These are phyloP conservation scores for Cydia pomonella DNA, from an alignment of 1,140 invertebrate genomes.

Conservation along the genomic window DNA sequence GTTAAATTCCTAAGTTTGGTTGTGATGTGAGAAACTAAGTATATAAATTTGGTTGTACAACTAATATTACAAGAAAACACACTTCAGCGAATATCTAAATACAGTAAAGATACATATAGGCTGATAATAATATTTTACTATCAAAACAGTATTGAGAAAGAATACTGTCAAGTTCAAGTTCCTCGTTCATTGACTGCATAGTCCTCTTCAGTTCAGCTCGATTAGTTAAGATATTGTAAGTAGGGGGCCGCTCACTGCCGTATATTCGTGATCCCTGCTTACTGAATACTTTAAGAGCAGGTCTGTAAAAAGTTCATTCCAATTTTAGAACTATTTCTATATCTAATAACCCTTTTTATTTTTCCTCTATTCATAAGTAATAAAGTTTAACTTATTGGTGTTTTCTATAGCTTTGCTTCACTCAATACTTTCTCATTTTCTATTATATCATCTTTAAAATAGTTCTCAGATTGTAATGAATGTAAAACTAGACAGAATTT, in stretches of 20 bases:
- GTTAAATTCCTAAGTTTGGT: no score
- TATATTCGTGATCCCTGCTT: neutral
- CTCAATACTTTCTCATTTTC: no score
- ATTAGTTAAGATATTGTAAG: conserved; percentile 8
- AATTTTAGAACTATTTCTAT: neutral
- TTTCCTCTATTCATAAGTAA: neutral
- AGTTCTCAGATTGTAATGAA: conserved; percentile 24
- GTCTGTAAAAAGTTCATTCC: neutral
- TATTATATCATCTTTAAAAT: neutral
- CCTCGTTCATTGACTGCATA: neutral
- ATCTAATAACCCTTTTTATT: neutral
- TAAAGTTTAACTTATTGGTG: no score
- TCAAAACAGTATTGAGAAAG: neutral
- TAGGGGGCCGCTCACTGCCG: neutral
- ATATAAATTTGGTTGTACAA: no score
- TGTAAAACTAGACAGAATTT: neutral
- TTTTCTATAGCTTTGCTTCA: no score
- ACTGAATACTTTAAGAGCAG: neutral
- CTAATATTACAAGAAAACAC: no score
- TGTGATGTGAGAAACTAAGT: no score
- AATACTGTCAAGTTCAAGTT: neutral
- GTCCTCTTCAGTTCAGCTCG: neutral
- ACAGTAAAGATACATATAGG: no score
- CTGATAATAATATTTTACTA: no score
- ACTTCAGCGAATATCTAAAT: no score